Evolutionary conservation across 2,888 invertebrate genomes (phyloP).

Genomic region (Sarcophaga caerulescens): DNA sequence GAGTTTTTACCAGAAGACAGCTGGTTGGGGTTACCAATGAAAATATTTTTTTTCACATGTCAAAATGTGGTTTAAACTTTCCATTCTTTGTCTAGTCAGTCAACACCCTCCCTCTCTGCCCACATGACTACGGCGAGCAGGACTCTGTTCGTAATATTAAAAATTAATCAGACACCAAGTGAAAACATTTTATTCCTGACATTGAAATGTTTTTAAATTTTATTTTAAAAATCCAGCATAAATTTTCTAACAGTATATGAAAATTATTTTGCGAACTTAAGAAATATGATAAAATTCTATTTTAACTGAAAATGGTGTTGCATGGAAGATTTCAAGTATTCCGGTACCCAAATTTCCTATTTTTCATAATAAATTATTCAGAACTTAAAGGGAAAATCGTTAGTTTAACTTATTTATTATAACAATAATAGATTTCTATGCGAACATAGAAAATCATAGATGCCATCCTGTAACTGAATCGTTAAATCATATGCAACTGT

Average conservation of each 20-base stretch:
- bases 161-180: too few species aligned
- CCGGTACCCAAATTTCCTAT: constrained; percentile 5
- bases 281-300: constrained; percentile 53
- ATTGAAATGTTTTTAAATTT: neutral
- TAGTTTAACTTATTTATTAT: constrained; percentile 4
- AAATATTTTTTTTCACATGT: neutral
- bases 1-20: too few species aligned
- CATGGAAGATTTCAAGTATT: constrained; percentile 7
- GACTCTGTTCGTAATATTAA: too few species aligned
- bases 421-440: constrained; percentile 26
- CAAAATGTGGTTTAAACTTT: neutral
- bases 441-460: constrained; percentile 23
- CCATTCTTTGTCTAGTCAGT: too few species aligned
- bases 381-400: constrained; percentile 31
- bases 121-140: too few species aligned
- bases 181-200: neutral
- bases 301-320: constrained; percentile 48
- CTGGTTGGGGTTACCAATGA: too few species aligned
- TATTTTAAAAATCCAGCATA: constrained; percentile 33
- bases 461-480: constrained; percentile 75
- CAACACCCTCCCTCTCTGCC: too few species aligned
- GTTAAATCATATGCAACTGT: constrained; percentile 71
- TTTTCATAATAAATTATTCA: constrained; percentile 23
- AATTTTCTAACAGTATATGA: constrained; percentile 42
- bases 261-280: constrained; percentile 54